Base-by-base conservation (phyloP, 2,797 vertebrate genomes). In the Falco berigora region DNA sequence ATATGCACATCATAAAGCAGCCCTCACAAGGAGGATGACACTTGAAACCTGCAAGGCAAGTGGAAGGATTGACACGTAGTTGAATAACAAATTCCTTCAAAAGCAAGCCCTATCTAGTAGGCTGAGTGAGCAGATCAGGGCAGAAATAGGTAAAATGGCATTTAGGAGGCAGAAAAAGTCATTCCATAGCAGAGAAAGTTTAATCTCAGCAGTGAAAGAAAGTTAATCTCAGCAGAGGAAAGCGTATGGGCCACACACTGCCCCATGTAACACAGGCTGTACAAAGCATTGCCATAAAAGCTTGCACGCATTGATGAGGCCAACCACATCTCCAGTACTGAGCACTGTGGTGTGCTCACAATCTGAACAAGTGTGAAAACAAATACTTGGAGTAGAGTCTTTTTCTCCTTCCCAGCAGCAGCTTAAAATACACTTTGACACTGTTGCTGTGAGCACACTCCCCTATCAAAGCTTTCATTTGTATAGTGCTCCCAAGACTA, bases 241-340 rank as follows among this genome's bases (percentile, higher is more conserved):
- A 44, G 12, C 3, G 4, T 34, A 14, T 12, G 14, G 10, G 23
- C 14, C 17, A 53, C 2, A 0, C 1, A 8, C 36, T 52, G 19
- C 9, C 12, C 36, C 19, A 17, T 4, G 10, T 61, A 46, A 53
- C 23, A 13, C 22, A 58, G 53, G 42, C 12, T 66, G 30, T 30
- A 34, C 34, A 61, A 72, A 89, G 3, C 32, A 19, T 28, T 59
- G 22, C 28, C 11, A 6, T 34, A 14, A 42, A 42, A 42, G 6
- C 67, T 49, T 63, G 28, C 25, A 16, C 8, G 14, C 12, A 46
- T 2, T 23, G 18, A 22, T 42, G 15, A 63, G 24, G 30, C 30
- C 69, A 78, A 86, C 32, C 21, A 24, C 12, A 34, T 25, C 7
- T 34, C 32, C 28, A 27, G 28, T 49, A 21, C 3, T 44, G 53